Conservation (phyloP, 2,888 invertebrate species). For the Incurvaria masculella region DNA sequence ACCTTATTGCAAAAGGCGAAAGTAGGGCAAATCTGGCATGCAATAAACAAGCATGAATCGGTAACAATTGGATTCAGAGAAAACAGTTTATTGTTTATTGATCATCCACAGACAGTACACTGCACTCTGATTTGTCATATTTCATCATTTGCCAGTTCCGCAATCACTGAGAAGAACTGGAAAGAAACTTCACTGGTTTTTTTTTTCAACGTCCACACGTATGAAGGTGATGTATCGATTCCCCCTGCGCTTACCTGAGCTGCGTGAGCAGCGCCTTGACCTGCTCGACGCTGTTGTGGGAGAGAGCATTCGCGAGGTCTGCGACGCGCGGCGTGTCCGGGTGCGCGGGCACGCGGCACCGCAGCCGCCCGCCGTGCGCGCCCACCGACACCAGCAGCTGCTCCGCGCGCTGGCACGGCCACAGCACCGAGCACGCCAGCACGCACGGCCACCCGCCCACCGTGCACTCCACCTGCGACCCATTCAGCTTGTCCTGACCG, state of each 20-base stretch:
- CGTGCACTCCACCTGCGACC: slow-evolving; percentile 69
- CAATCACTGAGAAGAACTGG: too few species aligned
- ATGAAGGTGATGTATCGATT: too few species aligned
- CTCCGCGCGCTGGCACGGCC: slow-evolving; percentile 89
- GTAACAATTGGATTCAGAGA: too few species aligned
- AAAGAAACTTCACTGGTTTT: too few species aligned
- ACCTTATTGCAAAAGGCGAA: too few species aligned
- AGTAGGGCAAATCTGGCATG: too few species aligned
- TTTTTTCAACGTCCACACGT: too few species aligned
- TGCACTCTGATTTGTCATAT: too few species aligned
- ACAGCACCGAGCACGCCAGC: slow-evolving; percentile 83
- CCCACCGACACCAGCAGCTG: slow-evolving; percentile 91
- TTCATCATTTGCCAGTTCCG: too few species aligned
- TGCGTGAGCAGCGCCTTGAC: slow-evolving; percentile 40
- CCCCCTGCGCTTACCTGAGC: slow-evolving; percentile 55
- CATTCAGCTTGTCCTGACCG: background rate
- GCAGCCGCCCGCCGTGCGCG: slow-evolving; percentile 88
- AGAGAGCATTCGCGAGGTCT: slow-evolving; percentile 76
- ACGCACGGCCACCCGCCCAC: slow-evolving; percentile 85
- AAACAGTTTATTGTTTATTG: too few species aligned
- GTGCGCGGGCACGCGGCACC: slow-evolving; percentile 91
- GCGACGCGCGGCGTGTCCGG: slow-evolving; percentile 73
- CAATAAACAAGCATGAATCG: too few species aligned
- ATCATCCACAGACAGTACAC: too few species aligned
- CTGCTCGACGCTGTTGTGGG: slow-evolving; percentile 26